Evolutionary conservation across 2,113 vertebrate genomes (phyloP).

Genomic region (Oryzias woworae): DNA sequence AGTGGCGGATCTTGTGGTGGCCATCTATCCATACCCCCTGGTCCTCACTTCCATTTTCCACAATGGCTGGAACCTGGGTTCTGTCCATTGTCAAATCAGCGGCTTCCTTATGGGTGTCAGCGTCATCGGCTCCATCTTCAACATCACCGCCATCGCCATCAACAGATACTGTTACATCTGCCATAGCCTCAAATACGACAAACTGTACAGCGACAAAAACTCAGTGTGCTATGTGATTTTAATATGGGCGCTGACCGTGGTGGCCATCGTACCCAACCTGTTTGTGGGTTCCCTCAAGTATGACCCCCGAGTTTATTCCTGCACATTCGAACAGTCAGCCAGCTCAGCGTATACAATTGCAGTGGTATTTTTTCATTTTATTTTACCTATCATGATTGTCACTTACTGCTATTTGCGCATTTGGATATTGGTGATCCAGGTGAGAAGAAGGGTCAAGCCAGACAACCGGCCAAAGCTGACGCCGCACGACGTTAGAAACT

Average conservation of each 20-base stretch:
- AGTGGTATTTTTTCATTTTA: slow-evolving; percentile 95
- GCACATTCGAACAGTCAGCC: slow-evolving; percentile 90
- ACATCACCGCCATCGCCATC: slow-evolving; percentile 94
- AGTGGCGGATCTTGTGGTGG: slow-evolving; percentile 93
- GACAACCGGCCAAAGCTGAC: slow-evolving; percentile 87
- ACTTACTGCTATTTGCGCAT: slow-evolving; percentile 95
- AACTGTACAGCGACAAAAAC: slow-evolving; percentile 89
- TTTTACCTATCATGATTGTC: slow-evolving; percentile 91
- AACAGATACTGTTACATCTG: slow-evolving; percentile 98
- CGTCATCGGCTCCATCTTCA: slow-evolving; percentile 95
- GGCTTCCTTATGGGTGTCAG: slow-evolving; percentile 96
- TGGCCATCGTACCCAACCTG: slow-evolving; percentile 91
- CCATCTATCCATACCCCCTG: slow-evolving; percentile 93
- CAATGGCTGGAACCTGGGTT: slow-evolving; percentile 90
- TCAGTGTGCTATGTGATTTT: slow-evolving; percentile 88
- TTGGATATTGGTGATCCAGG: slow-evolving; percentile 94
- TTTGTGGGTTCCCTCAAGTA: slow-evolving; percentile 90
- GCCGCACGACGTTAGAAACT: slow-evolving; percentile 92
- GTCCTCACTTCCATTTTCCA: slow-evolving; percentile 90
- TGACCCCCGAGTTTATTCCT: slow-evolving; percentile 92
- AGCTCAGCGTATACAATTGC: slow-evolving; percentile 92
- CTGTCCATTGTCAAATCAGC: slow-evolving; percentile 92
- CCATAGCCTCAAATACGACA: slow-evolving; percentile 93
- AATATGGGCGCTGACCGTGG: slow-evolving; percentile 89
- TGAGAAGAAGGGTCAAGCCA: slow-evolving; percentile 87